These are phyloP conservation scores for Cladorhizidae sp. DNA, from an alignment of 37 sponge, comb jelly and placozoan species.

Conservation along the genomic window DNA sequence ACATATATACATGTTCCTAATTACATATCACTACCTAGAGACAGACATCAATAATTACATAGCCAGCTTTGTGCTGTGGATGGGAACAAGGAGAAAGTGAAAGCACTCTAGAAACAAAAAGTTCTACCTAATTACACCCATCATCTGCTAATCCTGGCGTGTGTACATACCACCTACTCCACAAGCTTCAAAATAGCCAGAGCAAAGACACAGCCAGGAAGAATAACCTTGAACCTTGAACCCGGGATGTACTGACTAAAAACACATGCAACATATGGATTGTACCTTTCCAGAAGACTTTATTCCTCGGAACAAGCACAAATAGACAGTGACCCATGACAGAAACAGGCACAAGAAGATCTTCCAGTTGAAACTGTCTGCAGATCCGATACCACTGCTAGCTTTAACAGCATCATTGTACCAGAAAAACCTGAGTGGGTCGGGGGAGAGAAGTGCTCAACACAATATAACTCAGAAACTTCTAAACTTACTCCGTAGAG, in stretches of 20 bases:
- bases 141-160: too few species aligned
- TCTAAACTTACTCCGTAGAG: constrained; percentile 44
- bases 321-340: constrained; percentile 87
- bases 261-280: too few species aligned
- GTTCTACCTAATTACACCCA: too few species aligned
- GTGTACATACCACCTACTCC: too few species aligned
- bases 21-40: too few species aligned
- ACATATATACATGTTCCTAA: too few species aligned
- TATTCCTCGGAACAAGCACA: constrained; percentile 94
- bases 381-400: constrained; percentile 51
- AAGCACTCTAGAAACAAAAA: neutral
- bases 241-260: too few species aligned
- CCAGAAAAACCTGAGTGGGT: constrained; percentile 76
- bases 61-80: too few species aligned
- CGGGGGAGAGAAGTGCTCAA: neutral
- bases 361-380: constrained; percentile 87
- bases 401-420: constrained; percentile 78
- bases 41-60: too few species aligned
- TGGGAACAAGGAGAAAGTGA: too few species aligned
- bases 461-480: neutral
- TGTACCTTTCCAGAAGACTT: constrained; percentile 67
- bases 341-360: constrained; percentile 71
- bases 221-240: neutral
- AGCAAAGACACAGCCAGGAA: neutral
- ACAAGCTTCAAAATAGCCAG: neutral